Conservation (phyloP, 2,888 invertebrate genomes). For the Dione vanillae region DNA sequence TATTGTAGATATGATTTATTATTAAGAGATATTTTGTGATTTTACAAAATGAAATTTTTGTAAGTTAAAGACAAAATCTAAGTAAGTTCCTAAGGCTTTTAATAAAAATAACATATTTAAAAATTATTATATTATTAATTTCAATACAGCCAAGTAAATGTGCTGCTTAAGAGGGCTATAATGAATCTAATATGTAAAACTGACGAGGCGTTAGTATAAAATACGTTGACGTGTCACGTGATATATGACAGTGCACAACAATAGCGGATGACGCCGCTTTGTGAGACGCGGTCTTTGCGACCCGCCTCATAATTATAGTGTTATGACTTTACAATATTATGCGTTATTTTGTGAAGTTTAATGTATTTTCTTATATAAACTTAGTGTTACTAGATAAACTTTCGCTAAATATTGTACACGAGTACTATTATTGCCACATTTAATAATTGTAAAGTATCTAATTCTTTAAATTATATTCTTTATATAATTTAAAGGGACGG, state of each 20-base stretch:
- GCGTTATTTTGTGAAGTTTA: constrained; percentile 34
- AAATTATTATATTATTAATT: neutral
- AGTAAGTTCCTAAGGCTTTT: neutral
- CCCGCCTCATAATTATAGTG: constrained; percentile 72
- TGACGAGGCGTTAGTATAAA: constrained; percentile 64
- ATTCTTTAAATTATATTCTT: too few relatives aligned
- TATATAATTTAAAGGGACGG: too few relatives aligned
- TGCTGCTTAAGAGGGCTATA: constrained; percentile 34
- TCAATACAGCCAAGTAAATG: neutral
- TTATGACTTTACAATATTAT: constrained; percentile 80
- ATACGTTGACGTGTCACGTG: constrained; percentile 62
- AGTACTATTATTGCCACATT: too few relatives aligned
- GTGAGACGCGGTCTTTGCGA: constrained; percentile 59
- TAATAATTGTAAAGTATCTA: too few relatives aligned
- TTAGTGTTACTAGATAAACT: too few relatives aligned
- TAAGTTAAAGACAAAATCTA: neutral
- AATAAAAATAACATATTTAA: neutral
- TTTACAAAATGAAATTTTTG: constrained; percentile 29
- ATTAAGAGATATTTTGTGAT: constrained; percentile 51
- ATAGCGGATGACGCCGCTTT: constrained; percentile 72
- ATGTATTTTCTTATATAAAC: neutral
- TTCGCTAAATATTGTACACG: too few relatives aligned
- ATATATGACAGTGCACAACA: constrained; percentile 61
- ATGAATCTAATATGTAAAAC: constrained; percentile 47
- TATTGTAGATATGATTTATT: constrained; percentile 73